A percentile compares a stretch with the other conserved stretches of the same genome.
These are phyloP conservation scores for Hyalella azteca DNA, from an alignment of 2,888 invertebrate species.

Conservation along the genomic window DNA sequence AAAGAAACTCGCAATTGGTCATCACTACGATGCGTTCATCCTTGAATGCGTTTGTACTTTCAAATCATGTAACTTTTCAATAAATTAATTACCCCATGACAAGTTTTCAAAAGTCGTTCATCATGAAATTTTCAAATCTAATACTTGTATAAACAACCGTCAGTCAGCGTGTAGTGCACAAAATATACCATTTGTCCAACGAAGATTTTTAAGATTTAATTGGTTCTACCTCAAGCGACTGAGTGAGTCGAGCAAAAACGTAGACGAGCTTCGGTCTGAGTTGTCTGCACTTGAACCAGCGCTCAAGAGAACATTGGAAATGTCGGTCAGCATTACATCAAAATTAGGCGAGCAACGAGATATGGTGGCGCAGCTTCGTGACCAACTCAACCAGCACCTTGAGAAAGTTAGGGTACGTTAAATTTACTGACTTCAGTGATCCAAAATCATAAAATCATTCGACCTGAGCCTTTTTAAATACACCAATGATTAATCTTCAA, in stretches of 20 bases:
- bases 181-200: no score
- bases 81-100: no score
- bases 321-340: slow-evolving; percentile 46
- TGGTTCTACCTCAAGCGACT: slow-evolving; percentile 48
- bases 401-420: slow-evolving; percentile 51
- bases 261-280: slow-evolving; percentile 52
- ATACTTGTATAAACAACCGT: no score
- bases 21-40: no score
- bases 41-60: no score
- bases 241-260: slow-evolving; percentile 50
- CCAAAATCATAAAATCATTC: background rate
- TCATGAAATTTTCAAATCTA: background rate
- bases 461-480: no score
- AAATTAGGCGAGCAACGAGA: slow-evolving; percentile 51
- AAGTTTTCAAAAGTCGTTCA: background rate
- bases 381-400: slow-evolving; percentile 49
- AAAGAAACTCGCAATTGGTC: no score
- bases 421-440: background rate
- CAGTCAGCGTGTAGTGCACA: no score
- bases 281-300: slow-evolving; percentile 52
- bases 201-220: no score
- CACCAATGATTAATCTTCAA: no score
- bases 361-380: slow-evolving; percentile 46
- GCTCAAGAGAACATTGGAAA: slow-evolving; percentile 53
- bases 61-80: no score